A percentile compares a stretch with the other conserved stretches of the same genome.
Evolutionary conservation across 1,140 invertebrate species (phyloP).

Genomic region (Orchestia grillus): DNA sequence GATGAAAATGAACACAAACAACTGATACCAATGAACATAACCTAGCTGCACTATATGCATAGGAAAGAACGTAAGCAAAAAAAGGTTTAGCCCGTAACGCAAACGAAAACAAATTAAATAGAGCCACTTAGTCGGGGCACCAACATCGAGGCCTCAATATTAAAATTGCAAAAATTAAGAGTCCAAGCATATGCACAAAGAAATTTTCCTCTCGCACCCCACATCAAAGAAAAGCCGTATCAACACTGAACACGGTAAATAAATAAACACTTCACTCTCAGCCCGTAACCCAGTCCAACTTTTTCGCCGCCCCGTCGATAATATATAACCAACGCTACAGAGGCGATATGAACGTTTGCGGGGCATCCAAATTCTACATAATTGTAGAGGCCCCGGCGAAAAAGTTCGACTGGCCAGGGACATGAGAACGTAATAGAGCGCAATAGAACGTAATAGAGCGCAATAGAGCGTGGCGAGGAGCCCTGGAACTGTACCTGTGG

Average conservation of each 20-base stretch:
- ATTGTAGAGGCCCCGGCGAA: too few relatives aligned
- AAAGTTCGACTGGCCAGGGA: too few relatives aligned
- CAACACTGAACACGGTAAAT: too few relatives aligned
- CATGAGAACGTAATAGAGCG: too few relatives aligned
- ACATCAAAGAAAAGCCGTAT: background rate
- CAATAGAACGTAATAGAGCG: too few relatives aligned
- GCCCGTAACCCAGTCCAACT: too few relatives aligned
- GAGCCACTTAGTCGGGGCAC: background rate
- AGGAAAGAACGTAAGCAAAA: background rate
- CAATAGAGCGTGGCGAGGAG: background rate
- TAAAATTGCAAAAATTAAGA: background rate
- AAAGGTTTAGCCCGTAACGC: background rate
- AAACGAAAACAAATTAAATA: background rate
- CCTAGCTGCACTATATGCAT: background rate
- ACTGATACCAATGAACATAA: background rate
- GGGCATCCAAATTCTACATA: too few relatives aligned
- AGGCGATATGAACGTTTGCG: too few relatives aligned
- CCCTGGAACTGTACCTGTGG: slow-evolving; percentile 59
- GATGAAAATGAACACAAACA: background rate
- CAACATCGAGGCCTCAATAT: background rate
- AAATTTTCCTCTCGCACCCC: background rate
- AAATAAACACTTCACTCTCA: too few relatives aligned
- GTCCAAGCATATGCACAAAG: background rate
- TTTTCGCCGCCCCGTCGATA: too few relatives aligned
- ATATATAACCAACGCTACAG: too few relatives aligned